Base-by-base conservation (phyloP, 2,888 invertebrate species). In the Melinaea marsaeus region DNA sequence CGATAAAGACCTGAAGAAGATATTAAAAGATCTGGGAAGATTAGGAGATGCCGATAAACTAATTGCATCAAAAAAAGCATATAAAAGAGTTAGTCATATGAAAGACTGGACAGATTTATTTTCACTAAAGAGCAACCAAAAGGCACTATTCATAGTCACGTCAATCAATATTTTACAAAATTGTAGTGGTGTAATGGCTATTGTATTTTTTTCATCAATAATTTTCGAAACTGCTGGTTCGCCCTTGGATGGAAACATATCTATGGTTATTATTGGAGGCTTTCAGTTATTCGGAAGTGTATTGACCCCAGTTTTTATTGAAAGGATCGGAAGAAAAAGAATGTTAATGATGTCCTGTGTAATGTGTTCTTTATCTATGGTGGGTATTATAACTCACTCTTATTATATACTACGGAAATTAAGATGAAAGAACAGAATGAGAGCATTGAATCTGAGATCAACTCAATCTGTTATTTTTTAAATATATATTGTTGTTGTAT, bases 121-220 rank as follows among this genome's bases (percentile, higher is more conserved):
- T 35, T 72, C 72, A 0, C 35, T 77, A 0, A 78, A 71, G 62
- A 74, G 76, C 11, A 85, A 84, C 33, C 75, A 75, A 69, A 77
- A 69, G 64, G 79, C 83, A 0, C 42, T 84, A 3, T 68, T 77
- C 1, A 80, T 84, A 35, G 75, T 79, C 0, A 34, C 76, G 0
- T 64, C 69, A 2, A 66, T 83, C 33, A 71, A 73, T 3, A 72
- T 79, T 4, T 59, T 84, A 0, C 66, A 68, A 7, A 59, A 68
- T 5, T 35, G 37, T 2, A 68, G 69, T 54, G 70, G 70, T 2
- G 55, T 66, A 33, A 55, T 61, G 35, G 61, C 61, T 13, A 42
- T 71, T 11, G 45, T 58, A 7, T 69, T 68, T 51, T 71, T 68
- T 57, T 62, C 65, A n/a, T 61, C 66, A 0, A 56, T 61, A 13